Evolutionary conservation across 2,113 vertebrate species (phyloP).

Genomic region (Psittacus erithacus): DNA sequence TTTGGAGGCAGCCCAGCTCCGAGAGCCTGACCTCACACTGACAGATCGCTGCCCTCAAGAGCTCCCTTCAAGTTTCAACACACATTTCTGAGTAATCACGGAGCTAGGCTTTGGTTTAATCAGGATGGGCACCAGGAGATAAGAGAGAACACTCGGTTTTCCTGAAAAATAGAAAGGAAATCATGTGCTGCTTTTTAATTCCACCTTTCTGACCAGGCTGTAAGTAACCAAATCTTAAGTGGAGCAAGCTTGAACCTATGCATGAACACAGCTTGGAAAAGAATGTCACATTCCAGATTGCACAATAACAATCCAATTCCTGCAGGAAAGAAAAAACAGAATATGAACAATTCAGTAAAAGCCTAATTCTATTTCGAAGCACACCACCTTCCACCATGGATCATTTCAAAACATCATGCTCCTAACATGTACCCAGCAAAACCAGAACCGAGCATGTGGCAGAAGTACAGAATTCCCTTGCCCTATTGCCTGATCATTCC

Average conservation of each 20-base stretch:
- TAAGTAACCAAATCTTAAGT: constrained; percentile 35
- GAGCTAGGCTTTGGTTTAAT: not conserved
- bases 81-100: not conserved
- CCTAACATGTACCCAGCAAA: constrained; percentile 69
- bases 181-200: not conserved
- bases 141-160: not conserved
- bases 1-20: not conserved
- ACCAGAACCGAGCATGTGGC: not conserved
- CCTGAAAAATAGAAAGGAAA: constrained; percentile 30
- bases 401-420: not conserved
- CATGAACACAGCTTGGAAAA: constrained; percentile 43
- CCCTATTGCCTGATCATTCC: not conserved
- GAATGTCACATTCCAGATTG: constrained; percentile 64
- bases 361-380: constrained; percentile 48
- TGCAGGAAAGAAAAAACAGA: constrained; percentile 56
- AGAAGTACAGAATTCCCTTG: constrained; percentile 41
- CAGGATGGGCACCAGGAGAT: not conserved
- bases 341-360: constrained; percentile 43
- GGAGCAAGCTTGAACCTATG: constrained; percentile 34
- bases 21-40: not conserved
- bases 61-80: not conserved
- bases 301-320: constrained; percentile 67
- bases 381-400: constrained; percentile 29
- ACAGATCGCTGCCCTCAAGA: not conserved
- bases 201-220: not conserved